Base-by-base conservation (phyloP, 2,797 vertebrate species). In the Syndactyla subalaris region DNA sequence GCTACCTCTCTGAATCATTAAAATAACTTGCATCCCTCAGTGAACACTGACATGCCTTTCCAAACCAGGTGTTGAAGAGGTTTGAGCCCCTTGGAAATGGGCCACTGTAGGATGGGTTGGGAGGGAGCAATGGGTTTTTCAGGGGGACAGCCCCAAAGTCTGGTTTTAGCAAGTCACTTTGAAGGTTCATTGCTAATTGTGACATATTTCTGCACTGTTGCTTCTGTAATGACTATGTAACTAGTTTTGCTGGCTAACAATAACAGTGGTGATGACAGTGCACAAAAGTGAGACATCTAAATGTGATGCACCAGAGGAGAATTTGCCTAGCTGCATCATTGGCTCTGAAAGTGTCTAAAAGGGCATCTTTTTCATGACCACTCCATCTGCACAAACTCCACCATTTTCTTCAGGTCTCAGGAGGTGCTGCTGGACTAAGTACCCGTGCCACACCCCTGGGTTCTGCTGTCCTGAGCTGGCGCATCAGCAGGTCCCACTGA, bases 361-460 rank as follows among this genome's bases (percentile, higher is more conserved):
- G 23, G 9, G 12, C 49, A 79, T 21, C 26, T 82, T 76, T 48
- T 36, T 81, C 30, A 5, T 0, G 2, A 51, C 7, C 26, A 12
- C 67, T 54, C 18, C 46, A 43, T 4, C 62, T 62, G 62, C 55
- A 78, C 43, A 29, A 68, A 5, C 66, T n/a, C 36, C 2, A 6
- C 20, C 7, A 4, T 36, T n/a, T 68, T 65, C 34, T 54, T 61
- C 1, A 2, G 27, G 34, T 38, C 71, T 85, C 4, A 1, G 27
- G 30, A 6, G 2, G 1, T 23, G 21, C 27, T 51, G 32, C 5
- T 34, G 19, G 54, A 14, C 6, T 20, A 10, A 11, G 12, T 7
- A 32, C 14, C 39, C 59, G 18, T 7, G 13, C 43, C 14, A 19
- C 0, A 0, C 1, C 27, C 5, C 15, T 3, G 9, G 9, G 24